Evolutionary conservation across 2,113 vertebrate genomes (phyloP).

Genomic region (Nymphicus hollandicus): DNA sequence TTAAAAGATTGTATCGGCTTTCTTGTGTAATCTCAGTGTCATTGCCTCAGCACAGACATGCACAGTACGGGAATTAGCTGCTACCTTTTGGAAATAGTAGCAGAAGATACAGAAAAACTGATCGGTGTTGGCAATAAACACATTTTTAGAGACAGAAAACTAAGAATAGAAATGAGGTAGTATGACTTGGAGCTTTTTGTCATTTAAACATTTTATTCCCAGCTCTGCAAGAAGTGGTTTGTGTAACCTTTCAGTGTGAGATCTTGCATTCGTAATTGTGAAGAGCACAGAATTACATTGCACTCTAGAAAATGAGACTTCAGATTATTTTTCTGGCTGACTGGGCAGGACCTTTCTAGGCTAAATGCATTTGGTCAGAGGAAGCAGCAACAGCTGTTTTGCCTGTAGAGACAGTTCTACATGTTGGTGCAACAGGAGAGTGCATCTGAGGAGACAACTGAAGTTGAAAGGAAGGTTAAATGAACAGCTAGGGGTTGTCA

Average conservation of each 20-base stretch:
- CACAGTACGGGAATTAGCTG: background rate
- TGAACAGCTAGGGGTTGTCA: background rate
- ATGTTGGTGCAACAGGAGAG: background rate
- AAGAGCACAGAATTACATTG: background rate
- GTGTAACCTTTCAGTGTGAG: background rate
- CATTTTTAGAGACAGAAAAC: background rate
- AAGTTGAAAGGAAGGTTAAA: background rate
- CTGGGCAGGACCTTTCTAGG: background rate
- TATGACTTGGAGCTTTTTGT: background rate
- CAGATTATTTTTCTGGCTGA: background rate
- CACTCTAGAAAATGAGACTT: background rate
- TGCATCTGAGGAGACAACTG: background rate
- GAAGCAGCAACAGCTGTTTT: background rate
- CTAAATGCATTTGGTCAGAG: background rate
- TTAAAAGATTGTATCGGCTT: background rate
- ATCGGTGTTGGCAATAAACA: background rate
- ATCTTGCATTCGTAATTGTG: background rate
- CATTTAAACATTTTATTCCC: background rate
- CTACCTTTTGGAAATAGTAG: background rate
- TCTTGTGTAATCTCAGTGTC: background rate
- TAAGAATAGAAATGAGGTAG: background rate
- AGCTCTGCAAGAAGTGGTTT: slow-evolving; percentile 1
- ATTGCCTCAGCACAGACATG: background rate
- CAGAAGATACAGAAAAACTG: background rate
- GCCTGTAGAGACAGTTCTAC: background rate